These are phyloP conservation scores for Drosophila rubida DNA, from an alignment of 2,888 invertebrate genomes.

Conservation along the genomic window DNA sequence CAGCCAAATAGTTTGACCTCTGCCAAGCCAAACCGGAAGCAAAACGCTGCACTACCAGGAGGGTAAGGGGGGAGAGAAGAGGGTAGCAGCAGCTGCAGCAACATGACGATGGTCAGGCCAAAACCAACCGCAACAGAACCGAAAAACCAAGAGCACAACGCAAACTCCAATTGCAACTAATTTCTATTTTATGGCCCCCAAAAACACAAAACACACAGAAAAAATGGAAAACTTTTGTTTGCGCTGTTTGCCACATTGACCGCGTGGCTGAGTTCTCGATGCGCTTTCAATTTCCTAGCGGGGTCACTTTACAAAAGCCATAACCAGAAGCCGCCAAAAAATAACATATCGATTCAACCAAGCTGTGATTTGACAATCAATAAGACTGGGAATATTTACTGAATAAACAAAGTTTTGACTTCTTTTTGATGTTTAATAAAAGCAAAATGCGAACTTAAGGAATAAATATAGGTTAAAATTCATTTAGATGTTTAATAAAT, in stretches of 20 bases:
- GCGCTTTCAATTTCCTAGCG: conserved; percentile 75
- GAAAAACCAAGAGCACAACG: conserved; percentile 72
- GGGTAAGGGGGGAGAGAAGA: background rate
- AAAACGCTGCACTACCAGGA: conserved; percentile 28
- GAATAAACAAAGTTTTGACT: background rate
- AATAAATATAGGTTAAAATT: no score
- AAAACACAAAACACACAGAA: conserved; percentile 7
- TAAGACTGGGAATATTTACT: background rate
- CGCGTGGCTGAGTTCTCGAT: conserved; percentile 68
- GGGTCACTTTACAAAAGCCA: conserved; percentile 48
- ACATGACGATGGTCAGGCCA: conserved; percentile 43
- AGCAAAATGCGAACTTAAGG: no score
- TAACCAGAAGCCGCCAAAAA: conserved; percentile 33
- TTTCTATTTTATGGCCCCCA: conserved; percentile 71
- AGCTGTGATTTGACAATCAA: background rate
- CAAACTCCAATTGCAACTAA: conserved; percentile 78
- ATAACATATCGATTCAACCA: conserved; percentile 11
- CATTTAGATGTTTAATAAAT: no score
- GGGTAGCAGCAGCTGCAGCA: conserved; percentile 45
- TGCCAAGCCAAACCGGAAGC: conserved; percentile 66
- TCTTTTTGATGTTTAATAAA: background rate
- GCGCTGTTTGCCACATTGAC: conserved; percentile 67
- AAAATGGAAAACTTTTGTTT: conserved; percentile 57
- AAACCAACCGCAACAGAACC: conserved; percentile 70
- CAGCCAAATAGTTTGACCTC: conserved; percentile 68